phyloP scores from a whole-genome alignment of 2,888 invertebrate genomes.

The Caenorhabditis afra region DNA sequence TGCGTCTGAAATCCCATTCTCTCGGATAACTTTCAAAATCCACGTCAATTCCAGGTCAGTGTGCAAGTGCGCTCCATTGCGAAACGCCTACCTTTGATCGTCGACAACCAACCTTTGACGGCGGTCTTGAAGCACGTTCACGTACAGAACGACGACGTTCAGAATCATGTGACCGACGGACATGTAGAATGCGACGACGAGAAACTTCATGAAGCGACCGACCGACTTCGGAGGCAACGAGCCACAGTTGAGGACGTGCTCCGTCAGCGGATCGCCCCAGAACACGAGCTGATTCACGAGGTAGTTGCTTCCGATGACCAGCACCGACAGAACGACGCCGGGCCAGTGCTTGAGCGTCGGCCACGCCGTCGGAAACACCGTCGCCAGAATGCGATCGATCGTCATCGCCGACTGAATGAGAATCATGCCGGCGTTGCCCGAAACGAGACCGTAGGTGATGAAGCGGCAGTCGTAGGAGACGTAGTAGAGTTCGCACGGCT shows the following conservation, averaged over 20 bases:
- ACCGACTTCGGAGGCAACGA: conserved; percentile 23
- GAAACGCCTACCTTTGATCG: conserved; percentile 31
- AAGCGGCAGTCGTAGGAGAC: conserved; percentile 30
- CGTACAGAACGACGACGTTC: conserved; percentile 21
- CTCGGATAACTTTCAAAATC: no score
- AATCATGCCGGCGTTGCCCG: conserved; percentile 48
- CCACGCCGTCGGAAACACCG: conserved; percentile 23
- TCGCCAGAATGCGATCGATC: conserved; percentile 30
- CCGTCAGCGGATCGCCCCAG: conserved; percentile 35
- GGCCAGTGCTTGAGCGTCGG: conserved; percentile 44
- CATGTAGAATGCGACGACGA: conserved; percentile 29
- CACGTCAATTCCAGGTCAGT: no score
- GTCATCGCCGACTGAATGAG: conserved; percentile 52
- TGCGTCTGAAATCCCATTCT: conserved; percentile 15
- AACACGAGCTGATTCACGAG: conserved; percentile 21
- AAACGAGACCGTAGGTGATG: conserved; percentile 32
- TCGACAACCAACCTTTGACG: conserved; percentile 47
- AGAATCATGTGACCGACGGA: conserved; percentile 43
- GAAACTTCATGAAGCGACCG: conserved; percentile 10
- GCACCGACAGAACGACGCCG: conserved; percentile 16
- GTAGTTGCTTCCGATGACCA: conserved; percentile 20
- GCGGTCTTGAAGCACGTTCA: conserved; percentile 29
- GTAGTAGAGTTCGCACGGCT: conserved; percentile 43
- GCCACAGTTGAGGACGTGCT: conserved; percentile 40
- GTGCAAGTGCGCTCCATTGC: not conserved